phyloP scores from a whole-genome alignment of 64 coral and sea anemone genomes.

The Stichodactyla mertensii region DNA sequence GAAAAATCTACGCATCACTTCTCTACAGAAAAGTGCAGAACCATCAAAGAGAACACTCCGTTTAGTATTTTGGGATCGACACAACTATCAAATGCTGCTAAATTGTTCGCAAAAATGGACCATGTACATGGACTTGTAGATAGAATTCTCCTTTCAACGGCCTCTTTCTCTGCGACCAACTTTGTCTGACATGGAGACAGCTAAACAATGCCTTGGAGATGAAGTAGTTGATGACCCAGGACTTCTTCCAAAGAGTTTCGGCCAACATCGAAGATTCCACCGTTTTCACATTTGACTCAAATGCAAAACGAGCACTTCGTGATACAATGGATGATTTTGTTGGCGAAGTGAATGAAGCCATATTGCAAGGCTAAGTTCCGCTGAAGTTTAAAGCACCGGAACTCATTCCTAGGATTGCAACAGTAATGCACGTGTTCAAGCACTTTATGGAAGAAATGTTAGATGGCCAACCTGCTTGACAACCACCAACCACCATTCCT shows the following conservation, averaged over 20 bases:
- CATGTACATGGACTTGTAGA: slow-evolving; percentile 29
- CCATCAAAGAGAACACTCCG: neutral
- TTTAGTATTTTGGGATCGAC: slow-evolving; percentile 25
- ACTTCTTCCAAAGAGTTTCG: neutral
- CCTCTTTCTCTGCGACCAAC: slow-evolving; percentile 26
- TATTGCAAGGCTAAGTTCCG: neutral
- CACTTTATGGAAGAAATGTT: slow-evolving; percentile 17
- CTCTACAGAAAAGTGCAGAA: slow-evolving; percentile 13
- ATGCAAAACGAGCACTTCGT: neutral
- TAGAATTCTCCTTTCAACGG: neutral
- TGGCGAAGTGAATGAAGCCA: neutral
- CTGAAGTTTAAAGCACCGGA: slow-evolving; percentile 28
- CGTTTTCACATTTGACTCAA: neutral
- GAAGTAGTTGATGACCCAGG: neutral
- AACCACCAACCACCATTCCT: slow-evolving; percentile 4
- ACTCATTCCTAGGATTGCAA: slow-evolving; percentile 2
- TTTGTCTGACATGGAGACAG: slow-evolving; percentile 17
- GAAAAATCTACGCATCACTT: neutral
- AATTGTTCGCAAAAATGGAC: slow-evolving; percentile 23
- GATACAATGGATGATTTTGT: neutral
- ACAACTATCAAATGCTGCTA: slow-evolving; percentile 14
- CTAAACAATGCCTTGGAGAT: neutral
- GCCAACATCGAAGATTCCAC: neutral
- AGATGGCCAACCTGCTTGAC: neutral
- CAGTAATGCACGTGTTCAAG: slow-evolving; percentile 36